Percentiles rank a stretch among this genome's conserved stretches.
phyloP scores from a whole-genome alignment of 2,888 invertebrate genomes.

The Clunio marinus region DNA sequence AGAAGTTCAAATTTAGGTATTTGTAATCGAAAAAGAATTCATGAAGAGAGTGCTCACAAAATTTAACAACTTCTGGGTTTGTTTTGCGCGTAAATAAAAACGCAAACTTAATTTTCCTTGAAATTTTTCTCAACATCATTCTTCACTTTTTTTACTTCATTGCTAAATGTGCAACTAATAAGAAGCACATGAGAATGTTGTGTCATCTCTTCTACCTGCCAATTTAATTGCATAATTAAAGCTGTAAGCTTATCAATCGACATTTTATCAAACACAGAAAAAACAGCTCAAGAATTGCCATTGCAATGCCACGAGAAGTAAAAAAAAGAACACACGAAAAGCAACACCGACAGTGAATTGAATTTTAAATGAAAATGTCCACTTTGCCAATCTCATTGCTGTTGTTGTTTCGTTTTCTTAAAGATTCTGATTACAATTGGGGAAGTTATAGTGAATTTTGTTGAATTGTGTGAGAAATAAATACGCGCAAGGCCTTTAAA shows the following conservation, averaged over 20 bases:
- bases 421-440: too few species aligned
- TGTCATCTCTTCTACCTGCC: constrained; percentile 18
- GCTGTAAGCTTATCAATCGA: constrained; percentile 32
- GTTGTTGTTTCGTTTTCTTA: too few species aligned
- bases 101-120: too few species aligned
- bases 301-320: background rate
- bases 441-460: too few species aligned
- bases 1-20: background rate
- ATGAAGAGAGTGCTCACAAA: too few species aligned
- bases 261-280: constrained; percentile 28
- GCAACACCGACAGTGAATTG: background rate
- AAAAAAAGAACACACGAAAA: background rate
- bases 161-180: background rate
- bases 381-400: too few species aligned
- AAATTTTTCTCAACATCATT: too few species aligned
- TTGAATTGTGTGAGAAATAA: too few species aligned
- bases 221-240: constrained; percentile 37
- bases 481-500: background rate
- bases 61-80: background rate
- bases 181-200: background rate
- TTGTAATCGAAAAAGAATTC: background rate
- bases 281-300: background rate
- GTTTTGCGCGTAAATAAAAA: constrained; percentile 2
- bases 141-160: too few species aligned
- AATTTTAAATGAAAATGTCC: constrained; percentile 36